Base-by-base conservation (phyloP, 2,888 invertebrate species). In the Pachymerium ferrugineum region DNA sequence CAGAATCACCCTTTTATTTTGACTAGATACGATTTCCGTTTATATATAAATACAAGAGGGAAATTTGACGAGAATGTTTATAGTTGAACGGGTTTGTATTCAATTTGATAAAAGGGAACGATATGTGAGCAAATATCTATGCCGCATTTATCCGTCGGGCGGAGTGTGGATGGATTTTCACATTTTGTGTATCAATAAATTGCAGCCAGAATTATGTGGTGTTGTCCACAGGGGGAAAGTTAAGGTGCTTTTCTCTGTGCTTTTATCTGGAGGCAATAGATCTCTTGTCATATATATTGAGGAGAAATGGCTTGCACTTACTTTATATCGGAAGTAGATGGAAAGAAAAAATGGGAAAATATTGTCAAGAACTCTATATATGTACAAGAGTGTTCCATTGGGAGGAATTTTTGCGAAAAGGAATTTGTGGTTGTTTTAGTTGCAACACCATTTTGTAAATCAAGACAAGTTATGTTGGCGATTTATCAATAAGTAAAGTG, bases 201-300 rank as follows among this genome's bases (percentile, higher is more conserved):
- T 47, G 47, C 47, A 47, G 47, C 19, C 47, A 47, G 47, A 47
- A 47, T 47, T 47, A 47, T 47, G 47, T 47, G 47, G 1, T 47
- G 47, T 47, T 47, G 47, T 47, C 47, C 47, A 47, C 47, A 16
- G 22, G 47, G 47, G 47, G 47, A 47, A 47, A 47, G 47, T 47
- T 47, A 47, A 47, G 47, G 47, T 47, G 47, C 47, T 47, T 47
- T 47, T 47, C 47, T 47, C 4, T 47, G 47, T 47, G 47, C 47
- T 47, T 47, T 47, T 47, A 47, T 47, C 47, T 47, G 47, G 47
- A 47, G 47, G 47, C 47, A 47, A 47, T 47, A 47, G 47, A 47
- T 47, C 47, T 47, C 47, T 47, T 47, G 47, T 47, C 47, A 47
- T 47, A 47, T 47, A 47, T 47, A 47, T 47, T 22, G 47, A 47